Conservation (phyloP, 2,888 invertebrate species). For the Aplocera efformata region DNA sequence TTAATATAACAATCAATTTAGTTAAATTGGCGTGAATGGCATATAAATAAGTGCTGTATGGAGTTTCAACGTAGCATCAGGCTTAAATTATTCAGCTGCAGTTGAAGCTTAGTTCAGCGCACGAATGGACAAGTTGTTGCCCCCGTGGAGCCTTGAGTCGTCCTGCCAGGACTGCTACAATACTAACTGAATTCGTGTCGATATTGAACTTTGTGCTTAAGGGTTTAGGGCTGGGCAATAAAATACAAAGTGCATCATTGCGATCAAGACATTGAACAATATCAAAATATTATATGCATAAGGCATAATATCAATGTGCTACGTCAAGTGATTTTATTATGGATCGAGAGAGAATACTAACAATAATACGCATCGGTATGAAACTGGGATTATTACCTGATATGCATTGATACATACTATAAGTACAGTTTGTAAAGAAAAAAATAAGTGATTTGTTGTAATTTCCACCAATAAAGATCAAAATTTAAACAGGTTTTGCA, state of each 20-base stretch:
- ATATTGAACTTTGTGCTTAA: slow-evolving; percentile 25
- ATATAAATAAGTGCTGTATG: slow-evolving; percentile 17
- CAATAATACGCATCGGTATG: too few relatives aligned
- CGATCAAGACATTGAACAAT: slow-evolving; percentile 26
- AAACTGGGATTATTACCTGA: too few relatives aligned
- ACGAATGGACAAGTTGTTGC: slow-evolving; percentile 66
- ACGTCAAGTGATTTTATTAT: slow-evolving; percentile 10
- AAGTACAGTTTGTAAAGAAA: too few relatives aligned
- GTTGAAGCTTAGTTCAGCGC: slow-evolving; percentile 56
- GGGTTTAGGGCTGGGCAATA: slow-evolving; percentile 14
- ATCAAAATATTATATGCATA: too few relatives aligned
- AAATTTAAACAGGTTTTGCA: slow-evolving; percentile 19
- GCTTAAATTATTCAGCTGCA: slow-evolving; percentile 49
- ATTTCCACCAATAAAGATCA: background rate
- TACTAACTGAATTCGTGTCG: slow-evolving; percentile 21
- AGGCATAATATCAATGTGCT: slow-evolving; percentile 15
- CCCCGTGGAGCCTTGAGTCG: slow-evolving; percentile 56
- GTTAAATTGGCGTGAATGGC: slow-evolving; percentile 14
- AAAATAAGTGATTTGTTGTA: too few relatives aligned
- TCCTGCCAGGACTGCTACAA: slow-evolving; percentile 40
- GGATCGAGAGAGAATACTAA: slow-evolving; percentile 8
- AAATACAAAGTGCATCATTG: slow-evolving; percentile 24
- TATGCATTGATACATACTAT: too few relatives aligned
- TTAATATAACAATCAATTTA: background rate
- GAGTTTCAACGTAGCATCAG: slow-evolving; percentile 34